Evolutionary conservation across 2,888 invertebrate genomes (phyloP).

Genomic region (Hoplodrina ambigua): DNA sequence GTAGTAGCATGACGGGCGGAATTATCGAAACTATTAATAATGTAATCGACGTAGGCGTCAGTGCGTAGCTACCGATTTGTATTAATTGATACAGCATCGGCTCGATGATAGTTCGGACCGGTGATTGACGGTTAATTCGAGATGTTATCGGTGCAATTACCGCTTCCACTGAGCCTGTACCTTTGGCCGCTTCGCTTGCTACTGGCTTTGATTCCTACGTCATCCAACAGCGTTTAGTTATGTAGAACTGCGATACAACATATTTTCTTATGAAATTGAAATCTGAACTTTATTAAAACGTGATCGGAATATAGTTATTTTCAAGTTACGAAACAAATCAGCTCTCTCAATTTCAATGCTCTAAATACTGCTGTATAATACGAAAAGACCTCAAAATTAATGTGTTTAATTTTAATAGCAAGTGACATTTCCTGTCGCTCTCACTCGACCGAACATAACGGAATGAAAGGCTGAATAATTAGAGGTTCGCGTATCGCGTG

Average conservation of each 20-base stretch:
- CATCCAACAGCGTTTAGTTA: slow-evolving; percentile 2
- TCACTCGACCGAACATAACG: slow-evolving; percentile 65
- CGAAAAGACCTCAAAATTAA: slow-evolving; percentile 27
- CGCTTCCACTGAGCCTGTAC: slow-evolving; percentile 62
- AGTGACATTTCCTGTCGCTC: slow-evolving; percentile 59
- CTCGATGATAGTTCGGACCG: slow-evolving; percentile 83
- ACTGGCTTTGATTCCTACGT: slow-evolving; percentile 40
- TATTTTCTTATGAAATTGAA: slow-evolving; percentile 1
- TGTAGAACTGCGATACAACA: slow-evolving; percentile 6
- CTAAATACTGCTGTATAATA: slow-evolving; percentile 17
- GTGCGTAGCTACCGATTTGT: slow-evolving; percentile 86
- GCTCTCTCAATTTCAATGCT: slow-evolving; percentile 22
- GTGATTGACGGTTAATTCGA: slow-evolving; percentile 88
- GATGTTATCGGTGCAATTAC: slow-evolving; percentile 88
- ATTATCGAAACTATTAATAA: slow-evolving; percentile 86
- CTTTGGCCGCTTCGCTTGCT: slow-evolving; percentile 38
- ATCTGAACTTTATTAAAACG: not conserved
- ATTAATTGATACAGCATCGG: slow-evolving; percentile 87
- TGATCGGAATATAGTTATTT: not conserved
- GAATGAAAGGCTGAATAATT: slow-evolving; percentile 76
- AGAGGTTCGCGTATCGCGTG: slow-evolving; percentile 70
- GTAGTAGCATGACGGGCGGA: slow-evolving; percentile 78
- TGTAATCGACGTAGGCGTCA: slow-evolving; percentile 81
- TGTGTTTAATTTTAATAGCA: slow-evolving; percentile 52
- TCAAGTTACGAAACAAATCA: not conserved